phyloP scores from a whole-genome alignment of 2,888 invertebrate genomes.

The Unio delphinus region DNA sequence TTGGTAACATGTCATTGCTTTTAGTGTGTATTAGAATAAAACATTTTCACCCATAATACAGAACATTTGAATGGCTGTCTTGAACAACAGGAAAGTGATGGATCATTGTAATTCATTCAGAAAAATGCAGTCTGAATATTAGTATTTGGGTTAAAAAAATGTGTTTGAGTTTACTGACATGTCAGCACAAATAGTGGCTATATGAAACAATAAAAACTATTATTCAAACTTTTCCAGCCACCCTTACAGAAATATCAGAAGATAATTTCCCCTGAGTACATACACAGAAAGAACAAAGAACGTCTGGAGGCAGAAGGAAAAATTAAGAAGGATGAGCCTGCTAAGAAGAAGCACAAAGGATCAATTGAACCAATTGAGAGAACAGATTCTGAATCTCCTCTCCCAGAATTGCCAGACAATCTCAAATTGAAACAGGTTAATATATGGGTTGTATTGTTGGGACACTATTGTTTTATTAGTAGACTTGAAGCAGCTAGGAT shows the following conservation, averaged over 20 bases:
- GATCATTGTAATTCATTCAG: too few relatives aligned
- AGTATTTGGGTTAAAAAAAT: background rate
- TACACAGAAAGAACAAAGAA: conserved; percentile 60
- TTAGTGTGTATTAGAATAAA: too few relatives aligned
- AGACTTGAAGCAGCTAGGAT: too few relatives aligned
- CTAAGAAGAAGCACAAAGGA: conserved; percentile 49
- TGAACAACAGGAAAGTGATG: too few relatives aligned
- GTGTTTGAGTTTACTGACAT: too few relatives aligned
- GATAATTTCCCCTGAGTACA: conserved; percentile 62
- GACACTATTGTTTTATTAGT: background rate
- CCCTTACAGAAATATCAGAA: conserved; percentile 65
- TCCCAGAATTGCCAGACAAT: conserved; percentile 65
- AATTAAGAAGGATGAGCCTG: conserved; percentile 23
- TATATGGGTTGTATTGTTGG: background rate
- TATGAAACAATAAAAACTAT: background rate
- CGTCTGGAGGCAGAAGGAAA: conserved; percentile 51
- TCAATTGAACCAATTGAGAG: conserved; percentile 63
- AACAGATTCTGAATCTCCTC: conserved; percentile 27
- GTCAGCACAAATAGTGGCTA: background rate
- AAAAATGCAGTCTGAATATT: too few relatives aligned
- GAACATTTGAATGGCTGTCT: too few relatives aligned
- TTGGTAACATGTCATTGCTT: too few relatives aligned
- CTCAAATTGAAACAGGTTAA: conserved; percentile 62
- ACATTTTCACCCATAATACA: too few relatives aligned
- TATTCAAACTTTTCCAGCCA: conserved; percentile 48